phyloP scores from a whole-genome alignment of 2,797 vertebrate species.

The Anolis apletophallus region DNA sequence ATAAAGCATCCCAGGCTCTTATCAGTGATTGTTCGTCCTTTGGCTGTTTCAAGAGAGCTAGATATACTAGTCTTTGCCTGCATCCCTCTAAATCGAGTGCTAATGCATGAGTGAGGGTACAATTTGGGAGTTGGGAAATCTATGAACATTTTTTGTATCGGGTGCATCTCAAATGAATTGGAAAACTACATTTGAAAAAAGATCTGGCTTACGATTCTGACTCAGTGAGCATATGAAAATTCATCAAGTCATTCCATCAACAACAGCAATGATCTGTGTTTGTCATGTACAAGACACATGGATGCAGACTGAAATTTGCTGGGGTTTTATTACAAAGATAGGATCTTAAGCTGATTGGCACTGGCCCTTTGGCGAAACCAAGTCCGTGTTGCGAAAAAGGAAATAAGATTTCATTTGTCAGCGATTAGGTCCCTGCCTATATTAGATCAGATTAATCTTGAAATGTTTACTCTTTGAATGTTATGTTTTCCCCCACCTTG shows the following conservation, averaged over 20 bases:
- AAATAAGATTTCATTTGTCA: background rate
- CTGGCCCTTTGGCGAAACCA: background rate
- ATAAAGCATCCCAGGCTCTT: background rate
- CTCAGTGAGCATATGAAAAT: conserved; percentile 25
- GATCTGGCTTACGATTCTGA: background rate
- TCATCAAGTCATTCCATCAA: background rate
- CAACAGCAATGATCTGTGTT: background rate
- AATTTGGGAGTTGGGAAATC: background rate
- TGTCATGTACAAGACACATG: conserved; percentile 11
- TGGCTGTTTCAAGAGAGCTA: background rate
- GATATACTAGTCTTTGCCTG: background rate
- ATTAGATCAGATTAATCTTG: conserved; percentile 47
- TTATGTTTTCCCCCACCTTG: conserved; percentile 15
- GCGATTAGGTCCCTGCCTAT: conserved; percentile 11
- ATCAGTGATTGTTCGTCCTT: background rate
- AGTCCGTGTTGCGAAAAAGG: conserved; percentile 24
- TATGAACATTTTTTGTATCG: background rate
- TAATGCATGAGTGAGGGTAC: background rate
- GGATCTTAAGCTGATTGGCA: conserved; percentile 8
- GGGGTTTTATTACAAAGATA: conserved; percentile 40
- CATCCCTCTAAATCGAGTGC: background rate
- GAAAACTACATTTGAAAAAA: conserved; percentile 20
- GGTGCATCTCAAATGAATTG: background rate
- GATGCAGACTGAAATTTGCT: background rate
- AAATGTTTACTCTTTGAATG: conserved; percentile 46